A percentile compares a stretch with the other conserved stretches of the same genome.
Evolutionary conservation across 2,888 invertebrate genomes (phyloP).

Genomic region (Cataglyphis albicans): DNA sequence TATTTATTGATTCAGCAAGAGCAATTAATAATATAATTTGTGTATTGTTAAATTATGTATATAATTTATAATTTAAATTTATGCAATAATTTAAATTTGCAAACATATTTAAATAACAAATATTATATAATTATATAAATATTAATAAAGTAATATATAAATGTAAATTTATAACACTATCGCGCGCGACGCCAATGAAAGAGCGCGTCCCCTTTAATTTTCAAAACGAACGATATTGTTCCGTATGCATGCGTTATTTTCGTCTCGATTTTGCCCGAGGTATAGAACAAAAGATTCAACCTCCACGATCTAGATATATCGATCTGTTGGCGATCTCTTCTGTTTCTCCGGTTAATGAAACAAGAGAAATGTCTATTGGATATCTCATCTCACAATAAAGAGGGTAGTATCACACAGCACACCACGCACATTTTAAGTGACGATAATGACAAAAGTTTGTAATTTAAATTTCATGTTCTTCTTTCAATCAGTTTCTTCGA

Average conservation of each 20-base stretch:
- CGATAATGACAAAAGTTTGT: background rate
- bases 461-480: background rate
- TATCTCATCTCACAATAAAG: conserved; percentile 29
- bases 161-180: background rate
- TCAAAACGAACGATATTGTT: conserved; percentile 56
- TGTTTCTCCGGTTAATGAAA: conserved; percentile 41
- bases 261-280: conserved; percentile 19
- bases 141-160: background rate
- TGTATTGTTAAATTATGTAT: background rate
- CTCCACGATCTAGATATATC: conserved; percentile 23
- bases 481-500: background rate
- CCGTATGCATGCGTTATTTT: conserved; percentile 36
- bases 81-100: background rate
- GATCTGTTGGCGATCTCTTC: conserved; percentile 31
- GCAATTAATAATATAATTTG: conserved; percentile 11
- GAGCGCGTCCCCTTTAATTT: conserved; percentile 45
- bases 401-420: background rate
- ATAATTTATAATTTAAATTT: background rate
- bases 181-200: conserved; percentile 19
- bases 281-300: conserved; percentile 18
- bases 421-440: background rate
- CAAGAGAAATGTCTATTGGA: conserved; percentile 27
- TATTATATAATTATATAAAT: background rate
- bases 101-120: background rate
- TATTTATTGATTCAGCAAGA: background rate